Conservation (phyloP, 2,113 vertebrate species). For the Pogona vitticeps region DNA sequence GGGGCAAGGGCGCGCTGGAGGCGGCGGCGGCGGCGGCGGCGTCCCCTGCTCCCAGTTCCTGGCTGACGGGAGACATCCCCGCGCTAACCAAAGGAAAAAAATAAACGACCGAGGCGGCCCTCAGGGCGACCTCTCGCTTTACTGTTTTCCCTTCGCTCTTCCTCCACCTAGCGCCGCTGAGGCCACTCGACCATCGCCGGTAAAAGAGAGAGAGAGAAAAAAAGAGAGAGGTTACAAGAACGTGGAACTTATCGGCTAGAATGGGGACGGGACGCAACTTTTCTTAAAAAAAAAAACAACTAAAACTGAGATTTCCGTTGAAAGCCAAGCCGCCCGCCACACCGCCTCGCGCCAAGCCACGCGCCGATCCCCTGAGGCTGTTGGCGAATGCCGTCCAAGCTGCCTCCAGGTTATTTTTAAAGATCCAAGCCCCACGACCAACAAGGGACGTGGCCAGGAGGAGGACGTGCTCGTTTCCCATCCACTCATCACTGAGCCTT, state of each 20-base stretch:
- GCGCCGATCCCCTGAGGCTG: neutral
- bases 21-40: neutral
- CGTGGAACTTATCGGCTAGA: too few relatives aligned
- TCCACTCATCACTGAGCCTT: neutral
- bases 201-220: neutral
- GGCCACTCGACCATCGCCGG: too few relatives aligned
- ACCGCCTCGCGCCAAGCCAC: neutral
- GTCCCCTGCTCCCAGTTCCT: constrained; percentile 14
- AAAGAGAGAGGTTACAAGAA: too few relatives aligned
- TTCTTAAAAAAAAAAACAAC: too few relatives aligned
- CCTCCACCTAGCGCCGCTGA: neutral
- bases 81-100: neutral
- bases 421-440: constrained; percentile 8
- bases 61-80: constrained; percentile 19
- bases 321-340: too few relatives aligned
- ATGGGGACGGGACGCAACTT: too few relatives aligned
- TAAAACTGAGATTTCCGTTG: too few relatives aligned
- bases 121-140: neutral
- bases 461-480: neutral
- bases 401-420: constrained; percentile 53
- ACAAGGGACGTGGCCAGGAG: constrained; percentile 28
- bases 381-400: neutral
- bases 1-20: neutral
- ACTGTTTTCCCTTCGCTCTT: too few relatives aligned
- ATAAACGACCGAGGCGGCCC: neutral